Percentiles rank a stretch among this genome's conserved stretches.
Evolutionary conservation across 2,888 invertebrate species (phyloP).

Genomic region (Mycalesis mineus): DNA sequence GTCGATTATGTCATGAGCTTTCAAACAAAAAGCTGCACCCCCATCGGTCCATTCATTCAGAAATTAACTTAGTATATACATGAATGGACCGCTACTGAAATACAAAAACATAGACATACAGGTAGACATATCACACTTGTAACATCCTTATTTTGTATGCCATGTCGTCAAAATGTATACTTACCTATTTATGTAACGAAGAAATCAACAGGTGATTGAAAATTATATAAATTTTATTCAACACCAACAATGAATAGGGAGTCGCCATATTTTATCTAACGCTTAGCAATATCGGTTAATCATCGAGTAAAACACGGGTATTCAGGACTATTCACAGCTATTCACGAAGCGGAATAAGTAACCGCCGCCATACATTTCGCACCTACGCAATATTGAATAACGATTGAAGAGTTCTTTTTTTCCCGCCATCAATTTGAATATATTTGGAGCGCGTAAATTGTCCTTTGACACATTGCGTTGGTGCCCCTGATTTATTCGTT

Average conservation of each 20-base stretch:
- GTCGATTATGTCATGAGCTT: too few species aligned
- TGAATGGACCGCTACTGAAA: too few species aligned
- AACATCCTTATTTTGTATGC: too few species aligned
- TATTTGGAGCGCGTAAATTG: constrained; percentile 9
- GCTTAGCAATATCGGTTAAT: not conserved
- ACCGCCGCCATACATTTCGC: constrained; percentile 5
- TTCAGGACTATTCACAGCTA: not conserved
- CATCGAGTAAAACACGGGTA: constrained; percentile 2
- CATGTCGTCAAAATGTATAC: not conserved
- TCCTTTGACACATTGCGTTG: constrained; percentile 11
- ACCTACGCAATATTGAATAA: constrained; percentile 13
- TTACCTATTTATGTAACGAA: too few species aligned
- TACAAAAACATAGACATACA: too few species aligned
- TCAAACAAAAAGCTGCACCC: too few species aligned
- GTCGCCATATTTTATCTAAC: not conserved
- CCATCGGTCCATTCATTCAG: too few species aligned
- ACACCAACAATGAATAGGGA: too few species aligned
- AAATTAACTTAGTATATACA: too few species aligned
- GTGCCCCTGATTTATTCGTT: constrained; percentile 6
- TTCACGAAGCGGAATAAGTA: constrained; percentile 7
- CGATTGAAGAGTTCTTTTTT: constrained; percentile 6
- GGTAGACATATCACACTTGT: too few species aligned
- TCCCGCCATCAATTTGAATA: constrained; percentile 17
- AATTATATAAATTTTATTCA: too few species aligned
- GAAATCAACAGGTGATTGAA: not conserved